phyloP scores from a whole-genome alignment of 2,888 invertebrate species.

The Perizoma flavofasciatum region DNA sequence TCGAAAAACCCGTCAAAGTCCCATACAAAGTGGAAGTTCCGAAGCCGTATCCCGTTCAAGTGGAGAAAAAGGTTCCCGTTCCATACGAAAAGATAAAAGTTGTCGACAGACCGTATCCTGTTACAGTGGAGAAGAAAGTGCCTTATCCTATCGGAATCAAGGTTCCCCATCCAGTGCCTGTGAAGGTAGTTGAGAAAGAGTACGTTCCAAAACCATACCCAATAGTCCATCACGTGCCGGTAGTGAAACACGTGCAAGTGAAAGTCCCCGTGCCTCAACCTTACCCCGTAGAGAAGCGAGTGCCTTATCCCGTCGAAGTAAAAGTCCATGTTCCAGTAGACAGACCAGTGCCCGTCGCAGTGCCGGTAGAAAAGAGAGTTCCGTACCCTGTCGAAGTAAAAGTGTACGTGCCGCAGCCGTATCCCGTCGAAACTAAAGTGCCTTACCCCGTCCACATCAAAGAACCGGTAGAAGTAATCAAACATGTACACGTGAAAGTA shows the following conservation, averaged over 20 bases:
- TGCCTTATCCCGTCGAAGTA: slow-evolving; percentile 71
- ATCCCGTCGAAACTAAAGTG: slow-evolving; percentile 83
- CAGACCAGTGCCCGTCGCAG: slow-evolving; percentile 68
- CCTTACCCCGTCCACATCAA: slow-evolving; percentile 78
- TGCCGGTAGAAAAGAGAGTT: slow-evolving; percentile 71
- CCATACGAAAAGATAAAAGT: slow-evolving; percentile 65
- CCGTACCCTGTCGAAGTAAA: slow-evolving; percentile 74
- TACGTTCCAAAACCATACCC: slow-evolving; percentile 78
- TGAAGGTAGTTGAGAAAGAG: slow-evolving; percentile 78
- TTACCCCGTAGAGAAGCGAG: slow-evolving; percentile 67
- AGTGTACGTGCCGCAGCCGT: slow-evolving; percentile 74
- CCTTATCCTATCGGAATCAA: slow-evolving; percentile 75
- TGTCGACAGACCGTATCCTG: slow-evolving; percentile 71
- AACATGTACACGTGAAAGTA: slow-evolving; percentile 69
- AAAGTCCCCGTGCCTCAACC: slow-evolving; percentile 72
- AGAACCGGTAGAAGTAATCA: slow-evolving; percentile 73
- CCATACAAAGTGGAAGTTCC: slow-evolving; percentile 82
- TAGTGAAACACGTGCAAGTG: slow-evolving; percentile 69
- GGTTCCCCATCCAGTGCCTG: slow-evolving; percentile 77
- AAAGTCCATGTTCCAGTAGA: slow-evolving; percentile 68
- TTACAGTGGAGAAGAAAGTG: slow-evolving; percentile 74
- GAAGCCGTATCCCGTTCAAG: slow-evolving; percentile 77
- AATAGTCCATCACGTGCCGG: slow-evolving; percentile 72
- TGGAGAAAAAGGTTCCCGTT: slow-evolving; percentile 72
- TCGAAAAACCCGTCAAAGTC: slow-evolving; percentile 81